Percentiles rank a stretch among this genome's conserved stretches.
Conservation (phyloP, 2,113 vertebrate genomes). For the Columbina picui region DNA sequence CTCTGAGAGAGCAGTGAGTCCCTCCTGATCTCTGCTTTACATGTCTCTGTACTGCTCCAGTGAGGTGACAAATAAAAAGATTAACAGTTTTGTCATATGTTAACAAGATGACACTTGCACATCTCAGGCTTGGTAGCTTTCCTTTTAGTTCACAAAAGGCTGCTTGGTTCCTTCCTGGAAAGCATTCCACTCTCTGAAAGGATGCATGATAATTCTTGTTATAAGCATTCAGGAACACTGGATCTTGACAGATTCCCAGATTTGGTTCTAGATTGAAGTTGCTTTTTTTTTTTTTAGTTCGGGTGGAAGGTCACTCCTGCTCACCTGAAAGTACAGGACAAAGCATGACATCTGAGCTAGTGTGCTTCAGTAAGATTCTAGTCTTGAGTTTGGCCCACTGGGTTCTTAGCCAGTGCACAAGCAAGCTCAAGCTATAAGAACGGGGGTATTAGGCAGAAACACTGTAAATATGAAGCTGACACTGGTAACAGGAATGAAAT, state of each 20-base stretch:
- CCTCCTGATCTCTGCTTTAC: background rate
- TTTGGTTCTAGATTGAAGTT: background rate
- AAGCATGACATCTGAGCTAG: background rate
- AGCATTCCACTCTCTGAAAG: background rate
- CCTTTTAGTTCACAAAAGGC: background rate
- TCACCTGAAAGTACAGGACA: background rate
- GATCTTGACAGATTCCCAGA: background rate
- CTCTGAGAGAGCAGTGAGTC: background rate
- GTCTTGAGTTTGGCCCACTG: background rate
- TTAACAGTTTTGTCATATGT: background rate
- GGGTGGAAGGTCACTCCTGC: background rate
- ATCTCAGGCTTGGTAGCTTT: background rate
- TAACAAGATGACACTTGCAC: background rate
- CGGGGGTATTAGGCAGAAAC: background rate
- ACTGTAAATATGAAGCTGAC: background rate
- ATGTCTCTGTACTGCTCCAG: background rate
- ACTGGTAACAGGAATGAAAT: background rate
- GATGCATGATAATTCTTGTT: background rate
- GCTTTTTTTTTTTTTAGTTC: background rate
- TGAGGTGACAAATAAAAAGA: background rate
- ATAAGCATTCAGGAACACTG: background rate
- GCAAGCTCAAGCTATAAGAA: background rate
- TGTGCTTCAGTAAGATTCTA: background rate
- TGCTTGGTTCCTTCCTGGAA: background rate
- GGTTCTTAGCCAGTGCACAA: background rate